A percentile compares a stretch with the other conserved stretches of the same genome.
Evolutionary conservation across 1,140 invertebrate species (phyloP).

Genomic region (Myzus persicae): DNA sequence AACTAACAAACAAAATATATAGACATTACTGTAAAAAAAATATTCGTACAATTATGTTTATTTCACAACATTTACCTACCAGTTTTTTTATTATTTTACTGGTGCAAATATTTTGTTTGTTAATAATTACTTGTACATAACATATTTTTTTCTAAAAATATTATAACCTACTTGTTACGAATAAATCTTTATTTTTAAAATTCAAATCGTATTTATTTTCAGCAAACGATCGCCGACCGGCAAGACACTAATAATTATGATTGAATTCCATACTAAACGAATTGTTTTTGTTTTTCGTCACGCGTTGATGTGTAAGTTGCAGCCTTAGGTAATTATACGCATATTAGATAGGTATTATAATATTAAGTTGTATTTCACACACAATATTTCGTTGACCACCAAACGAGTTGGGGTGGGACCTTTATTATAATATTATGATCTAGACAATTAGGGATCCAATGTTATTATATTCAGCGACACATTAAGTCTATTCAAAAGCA

Average conservation of each 20-base stretch:
- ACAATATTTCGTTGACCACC: not conserved
- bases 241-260: not conserved
- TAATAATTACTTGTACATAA: not conserved
- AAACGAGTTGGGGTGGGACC: no score
- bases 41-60: slow-evolving; percentile 14
- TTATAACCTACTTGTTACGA: not conserved
- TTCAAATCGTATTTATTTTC: not conserved
- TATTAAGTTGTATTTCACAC: not conserved
- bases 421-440: not conserved
- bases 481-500: not conserved
- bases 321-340: not conserved
- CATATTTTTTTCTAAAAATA: not conserved
- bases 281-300: not conserved
- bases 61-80: not conserved
- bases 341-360: not conserved
- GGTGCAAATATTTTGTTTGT: slow-evolving; percentile 6
- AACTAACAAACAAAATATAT: not conserved
- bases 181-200: not conserved
- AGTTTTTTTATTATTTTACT: not conserved
- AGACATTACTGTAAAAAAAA: not conserved
- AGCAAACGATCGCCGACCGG: not conserved
- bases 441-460: not conserved
- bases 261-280: not conserved
- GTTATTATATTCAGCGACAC: not conserved
- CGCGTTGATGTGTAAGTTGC: not conserved